These are phyloP conservation scores for Fukomys damarensis DNA, from an alignment of 2,113 vertebrate genomes.

Conservation along the genomic window DNA sequence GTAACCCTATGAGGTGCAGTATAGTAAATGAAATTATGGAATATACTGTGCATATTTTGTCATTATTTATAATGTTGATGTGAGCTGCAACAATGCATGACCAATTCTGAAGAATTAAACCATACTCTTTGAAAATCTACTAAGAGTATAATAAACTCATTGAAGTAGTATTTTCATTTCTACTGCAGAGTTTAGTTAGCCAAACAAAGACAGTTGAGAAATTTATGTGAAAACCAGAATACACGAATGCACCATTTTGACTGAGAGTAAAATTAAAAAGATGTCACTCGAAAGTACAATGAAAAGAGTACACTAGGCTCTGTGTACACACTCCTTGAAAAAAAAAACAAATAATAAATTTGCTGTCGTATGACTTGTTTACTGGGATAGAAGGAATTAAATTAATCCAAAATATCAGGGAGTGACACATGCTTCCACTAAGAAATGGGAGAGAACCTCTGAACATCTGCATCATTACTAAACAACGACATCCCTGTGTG, in stretches of 20 bases:
- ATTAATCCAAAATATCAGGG: neutral
- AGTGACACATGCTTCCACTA: neutral
- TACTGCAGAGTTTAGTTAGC: neutral
- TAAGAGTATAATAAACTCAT: neutral
- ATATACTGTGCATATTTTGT: neutral
- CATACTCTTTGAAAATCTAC: neutral
- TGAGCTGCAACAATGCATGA: neutral
- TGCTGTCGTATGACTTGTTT: neutral
- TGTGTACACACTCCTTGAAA: neutral
- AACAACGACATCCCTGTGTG: neutral
- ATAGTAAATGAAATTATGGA: neutral
- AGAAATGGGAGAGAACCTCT: neutral
- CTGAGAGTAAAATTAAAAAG: neutral
- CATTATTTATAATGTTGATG: neutral
- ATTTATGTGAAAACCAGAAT: neutral
- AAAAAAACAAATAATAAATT: neutral
- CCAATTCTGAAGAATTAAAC: neutral
- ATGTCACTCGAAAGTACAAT: neutral
- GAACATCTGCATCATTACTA: neutral
- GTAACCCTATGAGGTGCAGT: neutral
- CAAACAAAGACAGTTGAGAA: neutral
- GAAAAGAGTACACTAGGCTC: neutral
- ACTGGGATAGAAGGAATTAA: neutral
- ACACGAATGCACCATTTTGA: neutral
- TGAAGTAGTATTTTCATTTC: neutral